Conservation (phyloP, 2,113 vertebrate genomes). For the Macquaria ambigua region DNA sequence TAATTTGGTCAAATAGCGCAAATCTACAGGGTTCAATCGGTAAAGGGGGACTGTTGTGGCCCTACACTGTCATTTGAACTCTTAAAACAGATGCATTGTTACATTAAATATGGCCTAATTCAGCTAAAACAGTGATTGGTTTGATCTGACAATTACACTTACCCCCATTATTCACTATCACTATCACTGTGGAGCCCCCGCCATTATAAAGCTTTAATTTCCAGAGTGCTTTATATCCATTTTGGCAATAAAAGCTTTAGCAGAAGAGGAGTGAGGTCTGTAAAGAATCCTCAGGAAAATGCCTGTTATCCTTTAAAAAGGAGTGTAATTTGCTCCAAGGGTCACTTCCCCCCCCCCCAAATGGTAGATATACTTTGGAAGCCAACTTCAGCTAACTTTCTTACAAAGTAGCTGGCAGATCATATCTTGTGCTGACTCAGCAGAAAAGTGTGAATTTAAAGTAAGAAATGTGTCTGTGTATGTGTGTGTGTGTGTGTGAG, state of each 20-base stretch:
- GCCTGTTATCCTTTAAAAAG: not conserved
- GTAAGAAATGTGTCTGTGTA: not conserved
- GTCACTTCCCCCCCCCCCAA: constrained; percentile 13
- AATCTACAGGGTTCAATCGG: not conserved
- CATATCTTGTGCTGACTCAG: constrained; percentile 29
- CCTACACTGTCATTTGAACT: not conserved
- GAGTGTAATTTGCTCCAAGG: not conserved
- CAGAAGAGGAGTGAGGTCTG: not conserved
- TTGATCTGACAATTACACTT: not conserved
- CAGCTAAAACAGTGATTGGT: not conserved
- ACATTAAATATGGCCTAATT: not conserved
- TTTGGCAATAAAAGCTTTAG: constrained; percentile 18
- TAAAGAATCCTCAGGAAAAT: not conserved
- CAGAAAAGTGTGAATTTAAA: constrained; percentile 4
- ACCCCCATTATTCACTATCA: not conserved
- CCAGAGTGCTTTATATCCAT: constrained; percentile 18
- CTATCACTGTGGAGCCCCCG: not conserved
- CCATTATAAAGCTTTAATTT: not conserved
- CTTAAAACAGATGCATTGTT: not conserved
- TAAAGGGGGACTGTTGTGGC: not conserved
- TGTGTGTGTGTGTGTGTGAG: not conserved
- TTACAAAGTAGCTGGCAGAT: constrained; percentile 18
- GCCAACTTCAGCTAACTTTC: constrained; percentile 5
- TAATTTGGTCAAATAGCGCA: not conserved
- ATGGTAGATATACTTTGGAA: constrained; percentile 14